Conservation (phyloP, 1,140 invertebrate species). For the Hesperophylax magnus region DNA sequence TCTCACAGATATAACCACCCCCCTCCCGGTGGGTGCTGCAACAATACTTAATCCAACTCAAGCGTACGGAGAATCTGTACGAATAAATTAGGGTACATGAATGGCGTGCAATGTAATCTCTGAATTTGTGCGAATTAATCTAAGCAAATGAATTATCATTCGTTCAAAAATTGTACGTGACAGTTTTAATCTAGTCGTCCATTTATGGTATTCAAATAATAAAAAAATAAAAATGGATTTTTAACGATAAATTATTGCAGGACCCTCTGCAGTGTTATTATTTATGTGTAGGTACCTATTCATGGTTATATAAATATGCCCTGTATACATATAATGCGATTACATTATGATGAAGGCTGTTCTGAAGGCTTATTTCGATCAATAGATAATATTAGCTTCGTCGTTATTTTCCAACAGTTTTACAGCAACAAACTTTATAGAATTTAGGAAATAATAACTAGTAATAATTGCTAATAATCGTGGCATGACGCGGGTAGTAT, state of each 20-base stretch:
- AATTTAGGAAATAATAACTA: not conserved
- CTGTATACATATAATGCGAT: too few relatives aligned
- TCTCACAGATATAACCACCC: slow-evolving; percentile 30
- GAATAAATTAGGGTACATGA: slow-evolving; percentile 21
- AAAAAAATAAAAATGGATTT: too few relatives aligned
- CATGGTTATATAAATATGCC: too few relatives aligned
- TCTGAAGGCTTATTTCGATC: not conserved
- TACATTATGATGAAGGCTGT: too few relatives aligned
- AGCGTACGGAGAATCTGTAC: not conserved
- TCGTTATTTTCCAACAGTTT: not conserved
- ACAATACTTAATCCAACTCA: slow-evolving; percentile 21
- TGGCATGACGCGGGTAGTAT: not conserved
- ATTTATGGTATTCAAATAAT: too few relatives aligned
- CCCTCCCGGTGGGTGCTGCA: not conserved
- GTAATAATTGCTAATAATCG: not conserved
- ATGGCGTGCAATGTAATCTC: not conserved
- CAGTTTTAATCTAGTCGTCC: too few relatives aligned
- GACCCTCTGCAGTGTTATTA: too few relatives aligned
- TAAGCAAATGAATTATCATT: too few relatives aligned
- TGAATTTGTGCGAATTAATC: not conserved
- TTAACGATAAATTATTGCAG: too few relatives aligned
- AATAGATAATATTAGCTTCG: slow-evolving; percentile 1
- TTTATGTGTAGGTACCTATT: too few relatives aligned
- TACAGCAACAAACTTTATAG: slow-evolving; percentile 9
- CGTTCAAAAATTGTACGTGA: too few relatives aligned